These are phyloP conservation scores for Symphodus melops DNA, from an alignment of 2,113 vertebrate genomes.

Conservation along the genomic window DNA sequence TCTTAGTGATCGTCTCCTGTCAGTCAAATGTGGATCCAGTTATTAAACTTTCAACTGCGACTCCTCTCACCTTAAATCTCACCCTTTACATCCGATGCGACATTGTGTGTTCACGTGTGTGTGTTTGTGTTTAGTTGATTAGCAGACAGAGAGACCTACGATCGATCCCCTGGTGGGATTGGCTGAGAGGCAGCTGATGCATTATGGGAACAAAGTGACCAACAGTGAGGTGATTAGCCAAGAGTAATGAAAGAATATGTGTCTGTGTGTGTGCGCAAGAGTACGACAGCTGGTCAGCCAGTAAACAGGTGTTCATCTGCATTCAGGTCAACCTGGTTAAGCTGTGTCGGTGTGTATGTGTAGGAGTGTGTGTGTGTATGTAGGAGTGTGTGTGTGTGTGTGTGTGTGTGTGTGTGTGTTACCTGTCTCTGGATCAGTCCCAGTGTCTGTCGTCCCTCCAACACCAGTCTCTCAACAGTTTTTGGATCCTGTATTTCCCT, in stretches of 20 bases:
- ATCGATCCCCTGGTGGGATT: conserved; percentile 33
- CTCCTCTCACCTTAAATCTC: too few species aligned
- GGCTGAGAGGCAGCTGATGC: conserved; percentile 42
- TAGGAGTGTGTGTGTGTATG: too few species aligned
- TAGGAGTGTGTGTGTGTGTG: background rate
- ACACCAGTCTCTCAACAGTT: conserved; percentile 85
- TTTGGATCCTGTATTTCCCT: conserved; percentile 84
- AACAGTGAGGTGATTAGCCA: conserved; percentile 66
- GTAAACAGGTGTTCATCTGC: conserved; percentile 70
- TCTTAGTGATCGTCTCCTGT: too few species aligned
- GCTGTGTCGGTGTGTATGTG: background rate
- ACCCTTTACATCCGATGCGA: background rate
- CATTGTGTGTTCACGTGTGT: background rate
- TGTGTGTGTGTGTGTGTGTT: conserved; percentile 48
- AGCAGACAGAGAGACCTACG: background rate
- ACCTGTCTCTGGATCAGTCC: conserved; percentile 93
- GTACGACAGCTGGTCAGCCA: conserved; percentile 49
- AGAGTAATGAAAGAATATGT: conserved; percentile 33
- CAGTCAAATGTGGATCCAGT: too few species aligned
- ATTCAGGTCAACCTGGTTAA: conserved; percentile 51
- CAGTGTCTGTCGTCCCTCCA: conserved; percentile 85
- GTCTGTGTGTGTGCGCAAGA: conserved; percentile 7
- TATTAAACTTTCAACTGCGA: too few species aligned
- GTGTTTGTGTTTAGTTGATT: background rate
- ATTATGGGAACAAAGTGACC: conserved; percentile 72